Evolutionary conservation across 2,888 invertebrate species (phyloP).

Genomic region (Zaprionus obscuricornis): DNA sequence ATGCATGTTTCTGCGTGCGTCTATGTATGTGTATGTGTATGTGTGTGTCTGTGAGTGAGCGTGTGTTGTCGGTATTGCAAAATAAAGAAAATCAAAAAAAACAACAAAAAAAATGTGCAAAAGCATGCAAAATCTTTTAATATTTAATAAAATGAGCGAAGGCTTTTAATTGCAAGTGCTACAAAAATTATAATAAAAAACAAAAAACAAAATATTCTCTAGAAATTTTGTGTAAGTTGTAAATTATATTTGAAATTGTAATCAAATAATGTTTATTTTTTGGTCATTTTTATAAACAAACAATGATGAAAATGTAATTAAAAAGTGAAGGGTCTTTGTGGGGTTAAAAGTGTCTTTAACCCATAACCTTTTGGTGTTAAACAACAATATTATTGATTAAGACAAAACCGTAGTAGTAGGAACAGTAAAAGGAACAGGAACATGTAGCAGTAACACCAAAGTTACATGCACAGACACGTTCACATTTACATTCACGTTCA

Average conservation of each 20-base stretch:
- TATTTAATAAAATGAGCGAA: constrained; percentile 12
- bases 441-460: constrained; percentile 7
- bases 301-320: background rate
- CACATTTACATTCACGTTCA: too few relatives aligned
- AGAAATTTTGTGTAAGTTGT: constrained; percentile 39
- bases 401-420: constrained; percentile 27
- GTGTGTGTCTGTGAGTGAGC: constrained; percentile 9
- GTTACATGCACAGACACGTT: constrained; percentile 17
- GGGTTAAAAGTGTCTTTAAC: constrained; percentile 49
- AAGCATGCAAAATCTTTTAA: constrained; percentile 33
- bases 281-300: too few relatives aligned
- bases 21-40: constrained; percentile 3
- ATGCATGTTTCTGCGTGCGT: too few relatives aligned
- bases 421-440: background rate
- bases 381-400: constrained; percentile 59
- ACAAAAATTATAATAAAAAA: background rate
- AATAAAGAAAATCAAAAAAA: constrained; percentile 28
- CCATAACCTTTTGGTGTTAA: constrained; percentile 35
- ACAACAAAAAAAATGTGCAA: constrained; percentile 43
- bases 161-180: constrained; percentile 6
- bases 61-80: constrained; percentile 44
- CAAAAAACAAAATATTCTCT: constrained; percentile 3
- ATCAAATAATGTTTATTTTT: too few relatives aligned
- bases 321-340: constrained; percentile 6
- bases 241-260: too few relatives aligned